Conservation (phyloP, 2,888 invertebrate genomes). For the Callinectes sapidus region DNA sequence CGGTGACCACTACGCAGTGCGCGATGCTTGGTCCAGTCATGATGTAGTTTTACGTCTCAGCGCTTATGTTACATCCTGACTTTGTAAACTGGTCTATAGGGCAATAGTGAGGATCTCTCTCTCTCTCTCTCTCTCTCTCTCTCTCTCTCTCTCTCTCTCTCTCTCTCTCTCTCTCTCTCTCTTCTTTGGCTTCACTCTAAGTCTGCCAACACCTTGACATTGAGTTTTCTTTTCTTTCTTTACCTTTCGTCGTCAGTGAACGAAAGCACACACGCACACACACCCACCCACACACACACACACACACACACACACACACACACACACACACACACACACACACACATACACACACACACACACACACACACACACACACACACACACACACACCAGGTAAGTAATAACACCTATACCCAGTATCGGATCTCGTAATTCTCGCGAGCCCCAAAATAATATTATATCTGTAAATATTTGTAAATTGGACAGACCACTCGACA, state of each 20-base stretch:
- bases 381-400: not conserved
- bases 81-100: not conserved
- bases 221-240: not conserved
- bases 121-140: slow-evolving; percentile 37
- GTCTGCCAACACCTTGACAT: not conserved
- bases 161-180: slow-evolving; percentile 21
- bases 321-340: not conserved
- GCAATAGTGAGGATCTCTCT: not conserved
- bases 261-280: not conserved
- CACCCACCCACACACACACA: slow-evolving; percentile 20
- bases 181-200: not conserved
- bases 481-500: not conserved
- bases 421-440: not conserved
- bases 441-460: not conserved
- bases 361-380: slow-evolving; percentile 22
- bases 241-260: not conserved
- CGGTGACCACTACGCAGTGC: not conserved
- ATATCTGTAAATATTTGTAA: not conserved
- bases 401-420: not conserved
- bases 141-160: slow-evolving; percentile 34
- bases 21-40: not conserved
- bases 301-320: slow-evolving; percentile 10
- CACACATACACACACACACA: slow-evolving; percentile 24
- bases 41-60: not conserved
- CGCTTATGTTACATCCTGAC: not conserved